A percentile compares a stretch with the other conserved stretches of the same genome.
phyloP scores from a whole-genome alignment of 2,797 vertebrate genomes.

The Helarctos malayanus region DNA sequence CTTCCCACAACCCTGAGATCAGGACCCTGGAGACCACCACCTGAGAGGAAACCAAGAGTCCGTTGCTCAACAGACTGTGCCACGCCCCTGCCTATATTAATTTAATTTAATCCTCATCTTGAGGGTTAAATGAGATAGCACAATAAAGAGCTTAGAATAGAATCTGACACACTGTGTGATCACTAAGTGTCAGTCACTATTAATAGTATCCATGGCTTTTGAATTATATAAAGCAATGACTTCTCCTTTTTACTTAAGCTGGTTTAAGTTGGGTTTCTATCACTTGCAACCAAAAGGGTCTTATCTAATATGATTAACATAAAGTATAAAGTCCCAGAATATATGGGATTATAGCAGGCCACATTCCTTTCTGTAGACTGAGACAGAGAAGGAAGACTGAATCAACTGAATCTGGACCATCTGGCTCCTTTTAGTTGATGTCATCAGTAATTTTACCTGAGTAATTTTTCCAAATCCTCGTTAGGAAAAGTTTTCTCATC shows the following conservation, averaged over 20 bases:
- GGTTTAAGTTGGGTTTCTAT: constrained; percentile 23
- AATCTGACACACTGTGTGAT: background rate
- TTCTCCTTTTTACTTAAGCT: background rate
- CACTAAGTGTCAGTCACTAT: background rate
- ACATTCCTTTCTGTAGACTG: constrained; percentile 14
- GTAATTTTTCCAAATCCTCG: background rate
- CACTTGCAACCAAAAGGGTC: constrained; percentile 24
- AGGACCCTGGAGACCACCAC: background rate
- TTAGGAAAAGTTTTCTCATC: background rate
- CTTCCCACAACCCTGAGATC: background rate
- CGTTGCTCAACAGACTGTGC: background rate
- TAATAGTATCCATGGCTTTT: background rate
- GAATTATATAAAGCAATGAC: background rate
- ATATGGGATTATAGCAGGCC: background rate
- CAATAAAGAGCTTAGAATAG: background rate
- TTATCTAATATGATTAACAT: constrained; percentile 57
- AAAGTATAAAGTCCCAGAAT: constrained; percentile 23
- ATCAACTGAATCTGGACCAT: constrained; percentile 27
- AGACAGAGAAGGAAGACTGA: background rate
- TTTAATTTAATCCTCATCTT: background rate
- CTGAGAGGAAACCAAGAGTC: background rate
- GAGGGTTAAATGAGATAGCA: background rate
- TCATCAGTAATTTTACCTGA: background rate
- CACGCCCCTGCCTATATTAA: background rate
- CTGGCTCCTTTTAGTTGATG: constrained; percentile 15